These are phyloP conservation scores for Anser cygnoides DNA, from an alignment of 2,113 vertebrate species.

Conservation along the genomic window DNA sequence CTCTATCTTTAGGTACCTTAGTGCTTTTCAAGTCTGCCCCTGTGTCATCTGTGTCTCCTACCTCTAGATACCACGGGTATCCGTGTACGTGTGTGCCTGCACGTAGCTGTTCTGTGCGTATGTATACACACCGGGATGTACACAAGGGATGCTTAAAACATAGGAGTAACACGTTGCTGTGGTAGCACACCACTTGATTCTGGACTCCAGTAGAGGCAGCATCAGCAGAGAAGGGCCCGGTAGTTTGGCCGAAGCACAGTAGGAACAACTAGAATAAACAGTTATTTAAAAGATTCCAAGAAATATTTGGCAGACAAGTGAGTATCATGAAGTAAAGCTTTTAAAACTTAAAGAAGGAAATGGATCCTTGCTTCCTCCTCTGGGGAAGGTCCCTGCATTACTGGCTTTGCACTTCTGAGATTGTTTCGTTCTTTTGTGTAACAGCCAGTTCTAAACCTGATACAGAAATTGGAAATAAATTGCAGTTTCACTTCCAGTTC, in stretches of 20 bases:
- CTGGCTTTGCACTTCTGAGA: conserved; percentile 30
- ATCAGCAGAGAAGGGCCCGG: not conserved
- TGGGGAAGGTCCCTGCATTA: conserved; percentile 17
- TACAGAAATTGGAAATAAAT: conserved; percentile 8
- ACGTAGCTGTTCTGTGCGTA: not conserved
- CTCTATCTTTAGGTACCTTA: not conserved
- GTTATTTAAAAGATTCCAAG: conserved; percentile 8
- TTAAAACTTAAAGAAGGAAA: conserved; percentile 41
- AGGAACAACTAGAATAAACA: not conserved
- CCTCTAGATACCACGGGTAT: not conserved
- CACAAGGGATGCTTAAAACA: not conserved
- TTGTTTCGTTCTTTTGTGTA: conserved; percentile 28
- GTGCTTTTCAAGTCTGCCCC: not conserved
- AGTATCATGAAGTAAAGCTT: conserved; percentile 23
- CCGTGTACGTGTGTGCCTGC: not conserved
- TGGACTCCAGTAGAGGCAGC: not conserved
- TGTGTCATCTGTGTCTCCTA: not conserved
- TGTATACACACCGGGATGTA: no score
- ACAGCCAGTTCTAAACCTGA: conserved; percentile 28
- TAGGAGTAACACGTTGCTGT: not conserved
- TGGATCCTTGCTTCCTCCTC: not conserved
- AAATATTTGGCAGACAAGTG: conserved; percentile 26
- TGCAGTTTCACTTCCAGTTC: conserved; percentile 20
- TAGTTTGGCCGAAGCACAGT: not conserved
- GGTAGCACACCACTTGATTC: not conserved